Percentiles rank a stretch among this genome's conserved stretches.
Conservation (phyloP, 2,113 vertebrate species). For the Hippocampus barbouri region DNA sequence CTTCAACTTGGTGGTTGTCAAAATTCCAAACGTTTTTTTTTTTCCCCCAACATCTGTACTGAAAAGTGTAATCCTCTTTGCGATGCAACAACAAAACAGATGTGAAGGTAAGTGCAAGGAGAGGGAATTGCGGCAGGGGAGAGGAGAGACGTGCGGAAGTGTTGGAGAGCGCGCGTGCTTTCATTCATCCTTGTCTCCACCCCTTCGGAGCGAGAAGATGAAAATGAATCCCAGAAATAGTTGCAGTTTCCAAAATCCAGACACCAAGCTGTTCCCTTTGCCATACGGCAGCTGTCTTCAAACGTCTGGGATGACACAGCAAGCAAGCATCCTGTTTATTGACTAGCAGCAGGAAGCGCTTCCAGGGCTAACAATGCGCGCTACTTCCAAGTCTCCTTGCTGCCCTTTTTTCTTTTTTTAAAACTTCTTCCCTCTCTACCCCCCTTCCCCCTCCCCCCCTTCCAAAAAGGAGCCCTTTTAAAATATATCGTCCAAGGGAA, state of each 20-base stretch:
- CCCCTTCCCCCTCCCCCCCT: background rate
- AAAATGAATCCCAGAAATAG: slow-evolving; percentile 64
- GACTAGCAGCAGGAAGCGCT: slow-evolving; percentile 66
- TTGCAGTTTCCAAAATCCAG: slow-evolving; percentile 58
- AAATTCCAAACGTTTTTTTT: background rate
- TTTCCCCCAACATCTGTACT: slow-evolving; percentile 29
- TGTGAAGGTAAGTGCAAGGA: slow-evolving; percentile 39
- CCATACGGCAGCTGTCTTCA: slow-evolving; percentile 66
- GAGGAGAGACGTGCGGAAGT: background rate
- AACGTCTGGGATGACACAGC: slow-evolving; percentile 71
- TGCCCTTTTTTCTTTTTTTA: slow-evolving; percentile 35
- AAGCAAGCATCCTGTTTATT: slow-evolving; percentile 69
- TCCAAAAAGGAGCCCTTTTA: slow-evolving; percentile 20
- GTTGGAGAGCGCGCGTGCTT: slow-evolving; percentile 7
- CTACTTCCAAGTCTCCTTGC: slow-evolving; percentile 61
- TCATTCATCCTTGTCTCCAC: slow-evolving; percentile 33
- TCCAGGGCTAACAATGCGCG: slow-evolving; percentile 65
- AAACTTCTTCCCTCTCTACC: slow-evolving; percentile 18
- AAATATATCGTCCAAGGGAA: slow-evolving; percentile 51
- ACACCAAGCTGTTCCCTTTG: slow-evolving; percentile 64
- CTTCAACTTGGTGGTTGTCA: slow-evolving; percentile 24
- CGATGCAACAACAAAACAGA: slow-evolving; percentile 55
- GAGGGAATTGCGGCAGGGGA: slow-evolving; percentile 32
- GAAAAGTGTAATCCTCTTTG: slow-evolving; percentile 59
- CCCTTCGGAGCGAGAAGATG: slow-evolving; percentile 7